phyloP scores from a whole-genome alignment of 1,140 invertebrate genomes.

The Dendrolimus kikuchii region DNA sequence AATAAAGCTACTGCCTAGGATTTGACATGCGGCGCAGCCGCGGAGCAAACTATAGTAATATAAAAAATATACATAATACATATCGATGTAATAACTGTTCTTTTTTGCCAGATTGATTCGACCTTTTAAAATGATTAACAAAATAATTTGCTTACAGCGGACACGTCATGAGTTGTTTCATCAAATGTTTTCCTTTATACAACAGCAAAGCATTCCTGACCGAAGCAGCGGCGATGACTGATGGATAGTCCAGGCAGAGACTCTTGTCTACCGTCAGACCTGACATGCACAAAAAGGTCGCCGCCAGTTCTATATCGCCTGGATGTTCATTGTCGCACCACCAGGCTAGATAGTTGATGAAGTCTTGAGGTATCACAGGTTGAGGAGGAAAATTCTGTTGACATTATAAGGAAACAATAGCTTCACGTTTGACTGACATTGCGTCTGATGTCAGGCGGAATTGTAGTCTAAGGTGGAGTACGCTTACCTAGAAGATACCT shows the following conservation, averaged over 20 bases:
- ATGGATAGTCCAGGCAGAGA: constrained; percentile 33
- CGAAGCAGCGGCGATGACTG: constrained; percentile 36
- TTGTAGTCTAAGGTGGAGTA: too few relatives aligned
- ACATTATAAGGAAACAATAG: constrained; percentile 5
- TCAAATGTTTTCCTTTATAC: constrained; percentile 22
- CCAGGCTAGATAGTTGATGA: constrained; percentile 42
- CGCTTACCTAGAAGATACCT: too few relatives aligned
- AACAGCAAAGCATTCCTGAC: constrained; percentile 38
- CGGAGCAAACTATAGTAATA: too few relatives aligned
- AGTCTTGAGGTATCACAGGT: constrained; percentile 44
- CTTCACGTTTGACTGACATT: too few relatives aligned
- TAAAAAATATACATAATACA: too few relatives aligned
- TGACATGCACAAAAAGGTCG: constrained; percentile 42
- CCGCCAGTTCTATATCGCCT: constrained; percentile 35
- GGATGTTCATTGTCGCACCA: constrained; percentile 24
- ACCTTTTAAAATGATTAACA: not conserved
- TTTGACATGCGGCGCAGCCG: too few relatives aligned
- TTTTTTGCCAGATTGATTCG: not conserved
- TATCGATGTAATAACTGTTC: too few relatives aligned
- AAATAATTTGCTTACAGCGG: constrained; percentile 15
- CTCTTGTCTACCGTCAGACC: constrained; percentile 33
- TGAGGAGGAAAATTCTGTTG: constrained; percentile 37
- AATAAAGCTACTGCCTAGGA: too few relatives aligned
- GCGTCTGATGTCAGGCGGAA: too few relatives aligned
- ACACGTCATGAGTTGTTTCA: constrained; percentile 23